Evolutionary conservation across 23 tunicate species (phyloP), one percentile per base, ranked within the genome.

Genomic region (Styela plicata): DNA sequence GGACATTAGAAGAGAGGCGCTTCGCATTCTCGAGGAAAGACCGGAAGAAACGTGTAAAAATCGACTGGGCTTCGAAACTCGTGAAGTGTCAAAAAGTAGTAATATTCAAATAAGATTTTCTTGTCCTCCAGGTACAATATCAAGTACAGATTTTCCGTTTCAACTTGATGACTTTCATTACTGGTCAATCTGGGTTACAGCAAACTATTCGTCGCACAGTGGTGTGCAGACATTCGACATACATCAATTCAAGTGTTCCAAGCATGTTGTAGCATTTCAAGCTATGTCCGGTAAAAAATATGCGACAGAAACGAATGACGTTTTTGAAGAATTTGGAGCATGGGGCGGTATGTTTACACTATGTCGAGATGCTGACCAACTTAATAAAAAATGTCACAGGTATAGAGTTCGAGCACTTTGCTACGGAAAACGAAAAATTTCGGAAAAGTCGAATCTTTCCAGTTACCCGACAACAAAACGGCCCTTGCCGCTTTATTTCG

Each of bases 331-430:
- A 31, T 85, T 80, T 69, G 86, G 89, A 34, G 76, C 90, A 20
- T 3, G 21, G 3, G 94, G 94, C 0, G 57, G 57, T 44, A n/a
- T n/a, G n/a, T n/a, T n/a, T n/a, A 81, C 88, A 35, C 34, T 81
- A 22, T 94, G 98, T 73, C 68, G 82, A 36, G 90, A 87, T 3
- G 74, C 24, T 3, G 66, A 94, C 61, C 98, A 94, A 63, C 31
- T 5, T 2, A 63, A 57, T 0, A 82, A 90, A 0, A 52, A 28
- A 24, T 94, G 98, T 73, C 74, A 69, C 63, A 80, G 90, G 33
- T 94, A 88, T 78, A 76, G 80, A 82, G 87, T 94, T 32, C 70
- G 98, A 85, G 87, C 82, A 31, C 66, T 94, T 28, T 92, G 97
- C 57, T 44, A 7, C 57, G 57, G 57, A 44, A 44, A 7, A 5